These are phyloP conservation scores for Byasa hedistus DNA, from an alignment of 2,888 invertebrate species.

Conservation along the genomic window DNA sequence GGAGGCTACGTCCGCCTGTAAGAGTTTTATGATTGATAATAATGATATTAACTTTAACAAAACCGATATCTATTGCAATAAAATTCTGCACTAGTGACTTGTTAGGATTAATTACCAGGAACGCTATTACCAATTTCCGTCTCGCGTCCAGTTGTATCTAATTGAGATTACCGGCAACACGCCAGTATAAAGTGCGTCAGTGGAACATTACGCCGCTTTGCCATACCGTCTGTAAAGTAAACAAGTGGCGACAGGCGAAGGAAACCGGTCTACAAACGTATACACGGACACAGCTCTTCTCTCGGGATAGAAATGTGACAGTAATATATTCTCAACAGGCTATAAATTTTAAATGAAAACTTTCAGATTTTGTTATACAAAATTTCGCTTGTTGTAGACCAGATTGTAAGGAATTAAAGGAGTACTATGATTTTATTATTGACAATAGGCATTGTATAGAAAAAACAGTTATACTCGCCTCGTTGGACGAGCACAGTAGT, in stretches of 20 bases:
- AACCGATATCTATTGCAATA: not conserved
- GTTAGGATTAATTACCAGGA: not conserved
- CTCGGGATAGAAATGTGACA: slow-evolving; percentile 20
- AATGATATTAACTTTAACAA: not conserved
- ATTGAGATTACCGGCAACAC: slow-evolving; percentile 6
- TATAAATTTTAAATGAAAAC: not conserved
- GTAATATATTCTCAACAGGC: not conserved
- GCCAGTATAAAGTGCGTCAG: slow-evolving; percentile 15
- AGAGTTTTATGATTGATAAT: too few species aligned
- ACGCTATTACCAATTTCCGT: slow-evolving; percentile 1
- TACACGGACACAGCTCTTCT: not conserved
- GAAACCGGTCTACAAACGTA: slow-evolving; percentile 11
- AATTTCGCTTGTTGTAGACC: too few species aligned
- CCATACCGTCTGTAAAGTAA: slow-evolving; percentile 16
- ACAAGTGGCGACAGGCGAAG: slow-evolving; percentile 9
- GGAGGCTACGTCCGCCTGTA: too few species aligned
- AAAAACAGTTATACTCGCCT: too few species aligned
- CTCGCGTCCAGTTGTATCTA: slow-evolving; percentile 4
- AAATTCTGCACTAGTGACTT: not conserved
- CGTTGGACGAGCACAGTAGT: too few species aligned
- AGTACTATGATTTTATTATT: too few species aligned
- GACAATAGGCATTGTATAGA: too few species aligned
- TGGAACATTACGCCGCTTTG: slow-evolving; percentile 13
- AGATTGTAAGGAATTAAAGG: too few species aligned
- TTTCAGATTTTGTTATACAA: not conserved